Evolutionary conservation across 2,797 vertebrate genomes (phyloP).

Genomic region (Rhynchotus rufescens): DNA sequence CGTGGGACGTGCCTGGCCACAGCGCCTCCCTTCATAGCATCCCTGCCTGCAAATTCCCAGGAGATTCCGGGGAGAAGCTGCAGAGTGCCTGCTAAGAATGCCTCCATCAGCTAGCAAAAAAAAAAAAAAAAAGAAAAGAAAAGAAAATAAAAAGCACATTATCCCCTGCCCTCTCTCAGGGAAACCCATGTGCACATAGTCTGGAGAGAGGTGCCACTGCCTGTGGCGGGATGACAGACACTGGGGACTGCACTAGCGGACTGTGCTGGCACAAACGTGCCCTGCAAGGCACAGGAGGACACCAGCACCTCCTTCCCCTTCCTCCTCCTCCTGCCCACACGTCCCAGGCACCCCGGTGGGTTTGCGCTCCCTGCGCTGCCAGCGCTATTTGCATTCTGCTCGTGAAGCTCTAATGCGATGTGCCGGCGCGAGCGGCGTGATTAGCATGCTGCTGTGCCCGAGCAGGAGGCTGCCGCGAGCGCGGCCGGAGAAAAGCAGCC

Average conservation of each 20-base stretch:
- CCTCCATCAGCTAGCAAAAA: background rate
- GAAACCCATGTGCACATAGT: background rate
- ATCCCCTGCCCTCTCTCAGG: background rate
- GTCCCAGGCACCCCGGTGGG: background rate
- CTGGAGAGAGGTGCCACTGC: accelerated
- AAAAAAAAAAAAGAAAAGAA: too few relatives aligned
- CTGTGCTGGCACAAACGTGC: accelerated
- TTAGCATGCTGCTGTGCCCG: constrained; percentile 53
- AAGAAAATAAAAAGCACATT: background rate
- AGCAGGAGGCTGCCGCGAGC: background rate
- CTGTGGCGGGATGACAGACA: accelerated
- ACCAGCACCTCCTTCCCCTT: background rate
- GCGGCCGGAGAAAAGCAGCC: too few relatives aligned
- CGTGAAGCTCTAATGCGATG: constrained; percentile 75
- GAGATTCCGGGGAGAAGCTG: background rate
- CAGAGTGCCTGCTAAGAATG: background rate
- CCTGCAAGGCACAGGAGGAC: background rate
- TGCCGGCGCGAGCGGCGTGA: constrained; percentile 65
- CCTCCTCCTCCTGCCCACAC: background rate
- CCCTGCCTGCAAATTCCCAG: background rate
- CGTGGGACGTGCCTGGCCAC: background rate
- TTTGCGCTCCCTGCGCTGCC: background rate
- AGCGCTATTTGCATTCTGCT: constrained; percentile 67
- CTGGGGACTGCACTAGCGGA: background rate
- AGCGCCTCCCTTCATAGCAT: background rate